Evolutionary conservation across 1,140 invertebrate species (phyloP).

Genomic region (Cecropterus lyciades): DNA sequence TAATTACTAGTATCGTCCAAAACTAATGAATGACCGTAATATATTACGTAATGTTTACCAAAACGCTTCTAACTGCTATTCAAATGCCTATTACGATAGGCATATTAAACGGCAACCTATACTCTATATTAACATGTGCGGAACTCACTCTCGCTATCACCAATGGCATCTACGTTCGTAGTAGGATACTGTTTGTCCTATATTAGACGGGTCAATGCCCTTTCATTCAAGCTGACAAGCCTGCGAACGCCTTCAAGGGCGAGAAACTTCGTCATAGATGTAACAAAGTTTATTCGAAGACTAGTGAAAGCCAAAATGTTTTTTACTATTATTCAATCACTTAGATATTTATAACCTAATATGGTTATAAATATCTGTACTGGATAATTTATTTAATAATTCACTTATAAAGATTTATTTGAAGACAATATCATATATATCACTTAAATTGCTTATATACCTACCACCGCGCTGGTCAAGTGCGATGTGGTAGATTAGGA

Average conservation of each 20-base stretch:
- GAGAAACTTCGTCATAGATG: background rate
- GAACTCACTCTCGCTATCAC: conserved; percentile 28
- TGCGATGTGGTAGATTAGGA: no score
- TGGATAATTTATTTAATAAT: no score
- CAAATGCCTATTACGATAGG: conserved; percentile 1
- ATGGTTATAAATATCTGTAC: no score
- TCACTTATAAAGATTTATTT: conserved; percentile 18
- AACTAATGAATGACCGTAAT: no score
- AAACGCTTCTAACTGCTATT: background rate
- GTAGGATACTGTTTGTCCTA: conserved; percentile 30
- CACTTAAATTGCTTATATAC: no score
- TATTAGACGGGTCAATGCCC: conserved; percentile 29
- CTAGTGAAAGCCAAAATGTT: no score
- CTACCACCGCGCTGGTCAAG: no score
- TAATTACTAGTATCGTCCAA: no score
- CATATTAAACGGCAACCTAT: background rate
- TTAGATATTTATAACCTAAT: no score
- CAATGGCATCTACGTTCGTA: conserved; percentile 24
- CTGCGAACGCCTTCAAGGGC: conserved; percentile 12
- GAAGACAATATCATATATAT: no score
- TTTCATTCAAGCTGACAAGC: conserved; percentile 19
- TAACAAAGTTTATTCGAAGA: no score
- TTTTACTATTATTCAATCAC: no score
- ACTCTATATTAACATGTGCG: background rate
- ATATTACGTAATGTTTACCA: background rate